These are phyloP conservation scores for Guaruba guarouba DNA, from an alignment of 2,113 vertebrate species.

Conservation along the genomic window DNA sequence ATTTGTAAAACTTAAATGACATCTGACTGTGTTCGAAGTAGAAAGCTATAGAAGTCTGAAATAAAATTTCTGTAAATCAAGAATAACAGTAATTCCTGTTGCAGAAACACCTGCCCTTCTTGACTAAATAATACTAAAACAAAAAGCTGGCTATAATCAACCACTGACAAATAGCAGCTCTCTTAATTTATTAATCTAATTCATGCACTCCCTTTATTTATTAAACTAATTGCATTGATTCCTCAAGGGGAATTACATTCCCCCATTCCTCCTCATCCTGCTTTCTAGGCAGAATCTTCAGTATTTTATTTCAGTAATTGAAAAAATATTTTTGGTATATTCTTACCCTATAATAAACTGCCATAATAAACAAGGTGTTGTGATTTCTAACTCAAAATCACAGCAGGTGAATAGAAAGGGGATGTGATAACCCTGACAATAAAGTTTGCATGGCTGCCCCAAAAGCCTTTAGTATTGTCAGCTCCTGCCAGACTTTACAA, in stretches of 20 bases:
- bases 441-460: conserved; percentile 38
- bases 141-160: conserved; percentile 20
- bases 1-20: not conserved
- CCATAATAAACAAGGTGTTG: conserved; percentile 50
- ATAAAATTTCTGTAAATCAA: not conserved
- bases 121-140: not conserved
- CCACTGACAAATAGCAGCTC: not conserved
- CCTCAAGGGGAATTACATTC: conserved; percentile 36
- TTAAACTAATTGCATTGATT: conserved; percentile 52
- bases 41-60: not conserved
- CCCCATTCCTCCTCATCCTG: not conserved
- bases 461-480: conserved; percentile 27
- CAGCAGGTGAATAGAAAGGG: conserved; percentile 55
- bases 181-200: conserved; percentile 65
- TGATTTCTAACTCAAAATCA: conserved; percentile 56
- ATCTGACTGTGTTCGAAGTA: not conserved
- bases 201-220: conserved; percentile 61
- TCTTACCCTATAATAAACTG: conserved; percentile 47
- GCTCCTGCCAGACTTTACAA: not conserved
- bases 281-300: conserved; percentile 1
- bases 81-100: not conserved
- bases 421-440: conserved; percentile 51
- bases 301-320: conserved; percentile 54
- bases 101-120: not conserved
- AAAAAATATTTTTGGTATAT: conserved; percentile 56